A percentile compares a stretch with the other conserved stretches of the same genome.
phyloP scores from a whole-genome alignment of 2,113 vertebrate species.

The Salvelinus fontinalis region DNA sequence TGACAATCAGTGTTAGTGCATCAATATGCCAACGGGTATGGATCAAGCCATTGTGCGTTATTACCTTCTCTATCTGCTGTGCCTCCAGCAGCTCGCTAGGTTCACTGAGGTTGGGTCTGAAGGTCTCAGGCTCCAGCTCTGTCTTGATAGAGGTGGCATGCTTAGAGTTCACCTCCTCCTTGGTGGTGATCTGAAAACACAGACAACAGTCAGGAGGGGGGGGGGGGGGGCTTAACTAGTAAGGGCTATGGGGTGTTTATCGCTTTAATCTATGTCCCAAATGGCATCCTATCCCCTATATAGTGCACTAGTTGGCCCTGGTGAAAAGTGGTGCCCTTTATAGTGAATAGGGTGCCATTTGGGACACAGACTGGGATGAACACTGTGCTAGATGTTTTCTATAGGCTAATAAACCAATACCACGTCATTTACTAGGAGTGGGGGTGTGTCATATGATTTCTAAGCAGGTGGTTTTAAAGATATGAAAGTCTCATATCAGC shows the following conservation, averaged over 20 bases:
- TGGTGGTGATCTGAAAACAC: conserved; percentile 89
- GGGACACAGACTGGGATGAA: too few relatives aligned
- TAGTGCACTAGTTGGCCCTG: too few relatives aligned
- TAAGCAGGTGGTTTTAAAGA: neutral
- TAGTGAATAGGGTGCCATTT: too few relatives aligned
- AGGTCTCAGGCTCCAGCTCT: conserved; percentile 92
- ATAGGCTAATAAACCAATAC: too few relatives aligned
- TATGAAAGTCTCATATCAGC: neutral
- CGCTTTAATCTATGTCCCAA: too few relatives aligned
- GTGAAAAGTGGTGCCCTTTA: too few relatives aligned
- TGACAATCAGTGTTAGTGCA: conserved; percentile 32
- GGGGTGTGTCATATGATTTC: neutral
- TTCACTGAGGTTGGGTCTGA: conserved; percentile 94
- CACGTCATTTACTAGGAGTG: neutral
- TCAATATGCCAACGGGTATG: conserved; percentile 41
- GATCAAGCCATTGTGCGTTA: neutral
- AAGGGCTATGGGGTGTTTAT: too few relatives aligned
- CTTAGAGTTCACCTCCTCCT: conserved; percentile 86
- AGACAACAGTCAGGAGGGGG: conserved; percentile 25
- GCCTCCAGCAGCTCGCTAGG: conserved; percentile 90
- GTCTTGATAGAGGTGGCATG: conserved; percentile 83
- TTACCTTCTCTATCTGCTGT: conserved; percentile 97
- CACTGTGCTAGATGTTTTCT: too few relatives aligned
- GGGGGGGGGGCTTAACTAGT: too few relatives aligned
- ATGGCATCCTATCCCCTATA: too few relatives aligned